Evolutionary conservation across 2,888 invertebrate species (phyloP).

Genomic region (Unio delphinus): DNA sequence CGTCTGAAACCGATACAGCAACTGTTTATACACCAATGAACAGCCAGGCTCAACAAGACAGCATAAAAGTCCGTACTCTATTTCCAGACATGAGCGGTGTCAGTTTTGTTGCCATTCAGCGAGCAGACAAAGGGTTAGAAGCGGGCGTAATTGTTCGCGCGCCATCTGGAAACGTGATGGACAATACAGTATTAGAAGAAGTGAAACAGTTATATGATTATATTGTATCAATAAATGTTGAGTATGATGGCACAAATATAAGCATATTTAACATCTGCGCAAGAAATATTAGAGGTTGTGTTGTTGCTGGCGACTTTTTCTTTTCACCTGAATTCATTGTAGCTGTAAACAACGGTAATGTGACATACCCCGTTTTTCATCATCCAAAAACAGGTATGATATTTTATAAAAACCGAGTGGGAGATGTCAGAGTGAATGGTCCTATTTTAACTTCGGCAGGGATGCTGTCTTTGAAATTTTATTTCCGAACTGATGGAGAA

Average conservation of each 20-base stretch:
- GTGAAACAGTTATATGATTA: slow-evolving; percentile 9
- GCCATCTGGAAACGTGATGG: slow-evolving; percentile 15
- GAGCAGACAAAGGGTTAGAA: slow-evolving; percentile 13
- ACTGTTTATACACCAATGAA: slow-evolving; percentile 19
- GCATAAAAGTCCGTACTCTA: slow-evolving; percentile 16
- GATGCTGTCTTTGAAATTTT: not conserved
- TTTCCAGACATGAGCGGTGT: slow-evolving; percentile 36
- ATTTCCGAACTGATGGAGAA: slow-evolving; percentile 6
- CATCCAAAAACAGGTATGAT: slow-evolving; percentile 1
- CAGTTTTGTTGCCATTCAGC: slow-evolving; percentile 25
- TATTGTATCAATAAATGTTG: slow-evolving; percentile 2
- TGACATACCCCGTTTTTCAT: slow-evolving; percentile 7
- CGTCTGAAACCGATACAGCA: slow-evolving; percentile 13
- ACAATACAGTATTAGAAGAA: slow-evolving; percentile 14
- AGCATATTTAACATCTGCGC: slow-evolving; percentile 20
- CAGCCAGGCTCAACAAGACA: slow-evolving; percentile 42
- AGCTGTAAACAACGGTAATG: slow-evolving; percentile 1
- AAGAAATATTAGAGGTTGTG: slow-evolving; percentile 12
- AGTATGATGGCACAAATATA: slow-evolving; percentile 5
- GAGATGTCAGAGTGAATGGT: slow-evolving; percentile 3
- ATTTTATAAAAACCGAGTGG: slow-evolving; percentile 9
- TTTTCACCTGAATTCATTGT: not conserved
- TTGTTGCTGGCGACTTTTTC: slow-evolving; percentile 16
- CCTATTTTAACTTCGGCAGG: not conserved
- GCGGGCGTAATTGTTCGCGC: slow-evolving; percentile 29